A percentile compares a stretch with the other conserved stretches of the same genome.
Conservation (phyloP, 2,888 invertebrate genomes). For the Zonitis immaculata region DNA sequence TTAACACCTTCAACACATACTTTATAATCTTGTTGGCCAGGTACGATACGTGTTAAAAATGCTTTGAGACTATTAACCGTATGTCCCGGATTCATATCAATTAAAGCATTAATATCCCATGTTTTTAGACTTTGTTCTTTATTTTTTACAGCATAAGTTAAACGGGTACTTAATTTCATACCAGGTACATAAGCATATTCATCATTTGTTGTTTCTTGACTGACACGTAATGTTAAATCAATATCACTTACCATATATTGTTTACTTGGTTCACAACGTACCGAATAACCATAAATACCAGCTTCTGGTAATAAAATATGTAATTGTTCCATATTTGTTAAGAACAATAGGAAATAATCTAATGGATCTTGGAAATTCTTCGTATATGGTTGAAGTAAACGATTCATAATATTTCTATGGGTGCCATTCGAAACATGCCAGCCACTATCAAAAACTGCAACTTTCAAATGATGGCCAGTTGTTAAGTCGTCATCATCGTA, state of each 20-base stretch:
- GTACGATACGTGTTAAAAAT: constrained; percentile 35
- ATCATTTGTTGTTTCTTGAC: constrained; percentile 26
- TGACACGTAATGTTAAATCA: constrained; percentile 35
- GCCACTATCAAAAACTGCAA: constrained; percentile 37
- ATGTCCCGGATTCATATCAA: constrained; percentile 38
- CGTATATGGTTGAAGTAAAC: background rate
- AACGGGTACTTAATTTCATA: constrained; percentile 30
- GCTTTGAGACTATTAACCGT: constrained; percentile 34
- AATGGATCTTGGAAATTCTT: constrained; percentile 18
- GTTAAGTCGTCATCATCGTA: constrained; percentile 31
- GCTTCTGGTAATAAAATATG: constrained; percentile 17
- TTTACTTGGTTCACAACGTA: constrained; percentile 20
- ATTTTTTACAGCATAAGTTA: constrained; percentile 38
- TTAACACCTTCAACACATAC: constrained; percentile 44
- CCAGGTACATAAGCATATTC: constrained; percentile 23
- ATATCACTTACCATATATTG: constrained; percentile 30
- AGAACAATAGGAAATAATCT: constrained; percentile 10
- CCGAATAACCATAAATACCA: constrained; percentile 19
- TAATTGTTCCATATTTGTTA: constrained; percentile 11
- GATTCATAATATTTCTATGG: background rate
- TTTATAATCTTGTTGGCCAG: constrained; percentile 40
- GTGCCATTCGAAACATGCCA: constrained; percentile 18
- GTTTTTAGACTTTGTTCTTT: constrained; percentile 33
- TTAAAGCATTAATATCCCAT: constrained; percentile 40
- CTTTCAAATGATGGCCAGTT: constrained; percentile 30